Evolutionary conservation across 2,113 vertebrate species (phyloP).

Genomic region (Corynorhinus townsendii): DNA sequence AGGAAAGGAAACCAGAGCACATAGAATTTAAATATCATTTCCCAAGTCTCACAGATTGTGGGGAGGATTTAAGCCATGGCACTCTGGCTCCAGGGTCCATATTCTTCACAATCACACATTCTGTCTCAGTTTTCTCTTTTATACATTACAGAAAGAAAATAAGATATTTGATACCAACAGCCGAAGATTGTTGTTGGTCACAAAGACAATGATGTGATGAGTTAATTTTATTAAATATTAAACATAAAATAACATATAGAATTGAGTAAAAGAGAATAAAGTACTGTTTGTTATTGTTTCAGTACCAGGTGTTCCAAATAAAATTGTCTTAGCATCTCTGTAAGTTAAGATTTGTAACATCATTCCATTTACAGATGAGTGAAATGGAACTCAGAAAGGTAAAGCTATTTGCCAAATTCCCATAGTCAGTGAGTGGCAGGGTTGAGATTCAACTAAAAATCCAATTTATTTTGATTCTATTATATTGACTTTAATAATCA

Average conservation of each 20-base stretch:
- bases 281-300: not conserved
- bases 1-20: not conserved
- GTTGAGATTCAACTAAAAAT: not conserved
- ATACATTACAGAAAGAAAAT: not conserved
- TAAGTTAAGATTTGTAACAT: not conserved
- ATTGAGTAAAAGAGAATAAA: not conserved
- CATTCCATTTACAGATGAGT: not conserved
- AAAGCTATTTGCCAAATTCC: not conserved
- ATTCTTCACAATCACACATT: not conserved
- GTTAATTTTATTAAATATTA: not conserved
- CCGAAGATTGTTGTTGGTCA: not conserved
- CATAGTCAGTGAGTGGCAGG: not conserved
- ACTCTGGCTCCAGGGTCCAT: not conserved
- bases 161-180: not conserved
- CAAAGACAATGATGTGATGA: not conserved
- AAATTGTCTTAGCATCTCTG: not conserved
- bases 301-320: not conserved
- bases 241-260: not conserved
- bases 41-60: not conserved
- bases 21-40: not conserved
- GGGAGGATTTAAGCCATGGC: not conserved
- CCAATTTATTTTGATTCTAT: slow-evolving; percentile 2
- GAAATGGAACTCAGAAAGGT: not conserved
- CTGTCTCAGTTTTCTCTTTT: not conserved
- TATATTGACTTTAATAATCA: not conserved